Percentiles rank a stretch among this genome's conserved stretches.
These are phyloP conservation scores for Meloidogyne chitwoodi DNA, from an alignment of 1,140 invertebrate species.

Conservation along the genomic window DNA sequence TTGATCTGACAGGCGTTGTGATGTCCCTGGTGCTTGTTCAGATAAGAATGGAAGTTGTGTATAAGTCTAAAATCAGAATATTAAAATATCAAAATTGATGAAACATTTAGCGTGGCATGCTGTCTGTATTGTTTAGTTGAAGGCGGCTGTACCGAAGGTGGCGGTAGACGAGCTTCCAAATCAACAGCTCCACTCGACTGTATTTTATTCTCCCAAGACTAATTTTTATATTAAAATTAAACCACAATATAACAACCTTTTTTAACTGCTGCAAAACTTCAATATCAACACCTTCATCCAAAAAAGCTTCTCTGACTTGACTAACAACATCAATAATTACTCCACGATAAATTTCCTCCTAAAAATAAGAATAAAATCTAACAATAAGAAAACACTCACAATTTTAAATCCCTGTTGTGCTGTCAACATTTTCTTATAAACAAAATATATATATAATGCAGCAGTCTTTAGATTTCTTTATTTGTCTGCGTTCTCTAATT, in stretches of 20 bases:
- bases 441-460: too few species aligned
- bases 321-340: constrained; percentile 94
- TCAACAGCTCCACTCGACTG: constrained; percentile 51
- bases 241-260: constrained; percentile 63
- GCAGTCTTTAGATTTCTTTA: too few species aligned
- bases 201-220: constrained; percentile 56
- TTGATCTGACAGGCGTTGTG: background rate
- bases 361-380: background rate
- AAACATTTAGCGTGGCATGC: background rate
- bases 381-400: background rate
- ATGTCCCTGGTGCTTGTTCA: background rate
- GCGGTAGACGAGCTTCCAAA: constrained; percentile 34
- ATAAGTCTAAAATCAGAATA: background rate
- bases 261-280: constrained; percentile 90
- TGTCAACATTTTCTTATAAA: too few species aligned
- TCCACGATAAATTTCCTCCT: constrained; percentile 80
- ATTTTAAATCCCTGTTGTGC: constrained; percentile 8
- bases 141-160: constrained; percentile 3
- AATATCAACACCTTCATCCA: constrained; percentile 95
- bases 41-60: background rate
- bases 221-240: constrained; percentile 22
- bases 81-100: background rate
- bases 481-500: too few species aligned
- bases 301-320: constrained; percentile 83
- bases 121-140: background rate